phyloP scores from a whole-genome alignment of 2,888 invertebrate species.

The Drosophila quinaria region DNA sequence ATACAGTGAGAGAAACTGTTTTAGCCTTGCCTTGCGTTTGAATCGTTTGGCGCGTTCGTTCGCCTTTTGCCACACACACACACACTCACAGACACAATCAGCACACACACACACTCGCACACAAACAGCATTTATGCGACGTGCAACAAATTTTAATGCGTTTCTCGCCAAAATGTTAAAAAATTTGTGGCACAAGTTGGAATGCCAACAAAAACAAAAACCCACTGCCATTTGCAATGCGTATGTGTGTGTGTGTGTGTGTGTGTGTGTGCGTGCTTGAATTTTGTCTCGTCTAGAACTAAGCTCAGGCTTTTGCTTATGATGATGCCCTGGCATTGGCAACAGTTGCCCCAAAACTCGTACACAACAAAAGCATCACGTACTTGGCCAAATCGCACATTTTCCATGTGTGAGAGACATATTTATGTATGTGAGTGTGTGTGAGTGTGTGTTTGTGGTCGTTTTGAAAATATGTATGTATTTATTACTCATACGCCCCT shows the following conservation, averaged over 20 bases:
- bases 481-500: conserved; percentile 53
- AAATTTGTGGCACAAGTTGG: conserved; percentile 80
- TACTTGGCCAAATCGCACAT: conserved; percentile 78
- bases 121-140: conserved; percentile 76
- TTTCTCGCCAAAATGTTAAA: conserved; percentile 78
- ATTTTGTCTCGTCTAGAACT: conserved; percentile 30
- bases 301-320: conserved; percentile 44
- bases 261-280: conserved; percentile 37
- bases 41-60: conserved; percentile 33
- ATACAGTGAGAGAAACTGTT: not conserved
- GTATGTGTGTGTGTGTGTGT: conserved; percentile 14
- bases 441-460: conserved; percentile 36
- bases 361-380: conserved; percentile 75
- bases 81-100: conserved; percentile 25
- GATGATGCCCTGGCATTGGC: conserved; percentile 57
- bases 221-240: conserved; percentile 60
- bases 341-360: conserved; percentile 73
- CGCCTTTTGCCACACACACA: conserved; percentile 46
- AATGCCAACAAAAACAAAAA: conserved; percentile 57
- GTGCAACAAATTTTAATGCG: conserved; percentile 83
- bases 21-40: conserved; percentile 31
- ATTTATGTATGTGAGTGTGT: conserved; percentile 28
- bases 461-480: conserved; percentile 51
- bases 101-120: conserved; percentile 38
- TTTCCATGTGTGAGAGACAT: conserved; percentile 47